Conservation (phyloP, 2,888 invertebrate genomes). For the Sinopyrophorus schimmeli region DNA sequence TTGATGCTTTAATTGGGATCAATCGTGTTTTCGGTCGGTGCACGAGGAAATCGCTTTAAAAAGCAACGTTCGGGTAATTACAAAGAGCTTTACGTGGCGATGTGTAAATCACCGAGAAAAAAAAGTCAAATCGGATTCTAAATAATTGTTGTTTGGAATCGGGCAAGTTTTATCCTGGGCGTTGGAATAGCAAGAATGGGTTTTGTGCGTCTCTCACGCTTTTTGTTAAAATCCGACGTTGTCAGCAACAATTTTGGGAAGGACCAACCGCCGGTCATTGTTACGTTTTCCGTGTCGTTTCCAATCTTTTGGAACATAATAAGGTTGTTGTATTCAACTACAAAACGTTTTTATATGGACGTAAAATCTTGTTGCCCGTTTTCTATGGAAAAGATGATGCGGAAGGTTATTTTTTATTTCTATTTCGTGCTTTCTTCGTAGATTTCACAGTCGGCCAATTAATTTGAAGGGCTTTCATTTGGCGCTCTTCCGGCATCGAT, state of each 20-base stretch:
- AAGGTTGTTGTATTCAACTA: constrained; percentile 7
- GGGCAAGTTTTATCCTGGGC: constrained; percentile 6
- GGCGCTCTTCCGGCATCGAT: too few relatives aligned
- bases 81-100: background rate
- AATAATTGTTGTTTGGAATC: constrained; percentile 13
- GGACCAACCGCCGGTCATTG: constrained; percentile 15
- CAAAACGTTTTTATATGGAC: constrained; percentile 12
- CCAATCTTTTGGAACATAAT: constrained; percentile 18
- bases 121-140: constrained; percentile 7
- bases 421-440: too few relatives aligned
- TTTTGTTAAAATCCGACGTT: constrained; percentile 18
- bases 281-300: constrained; percentile 12
- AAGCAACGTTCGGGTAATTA: too few relatives aligned
- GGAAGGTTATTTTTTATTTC: too few relatives aligned
- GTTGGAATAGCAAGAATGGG: constrained; percentile 8
- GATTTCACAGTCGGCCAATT: too few relatives aligned
- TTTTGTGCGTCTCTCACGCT: constrained; percentile 14
- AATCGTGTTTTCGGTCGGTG: too few relatives aligned
- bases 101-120: constrained; percentile 5
- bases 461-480: too few relatives aligned
- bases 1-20: too few relatives aligned
- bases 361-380: constrained; percentile 1
- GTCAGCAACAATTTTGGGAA: constrained; percentile 19
- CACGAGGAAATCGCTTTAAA: too few relatives aligned
- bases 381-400: too few relatives aligned